Base-by-base conservation (phyloP, 2,888 invertebrate species). In the Dryomyza anilis region DNA sequence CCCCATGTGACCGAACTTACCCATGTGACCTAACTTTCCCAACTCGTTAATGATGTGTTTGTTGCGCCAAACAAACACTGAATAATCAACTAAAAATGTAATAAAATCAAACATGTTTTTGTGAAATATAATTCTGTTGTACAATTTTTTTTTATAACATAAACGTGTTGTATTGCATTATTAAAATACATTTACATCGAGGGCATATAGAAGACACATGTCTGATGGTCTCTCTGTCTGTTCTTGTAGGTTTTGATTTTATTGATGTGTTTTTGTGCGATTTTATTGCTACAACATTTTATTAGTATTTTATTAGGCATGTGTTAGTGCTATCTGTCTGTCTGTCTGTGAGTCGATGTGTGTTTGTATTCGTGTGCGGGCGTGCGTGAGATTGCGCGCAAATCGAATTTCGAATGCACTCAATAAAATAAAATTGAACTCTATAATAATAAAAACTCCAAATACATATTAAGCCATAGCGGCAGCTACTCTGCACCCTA, bases 151-250 rank as follows among this genome's bases (percentile, higher is more conserved):
- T n/a, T n/a, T n/a, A n/a, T n/a, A n/a, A n/a, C n/a, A n/a, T n/a
- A n/a, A n/a, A n/a, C n/a, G n/a, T n/a, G n/a, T n/a, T n/a, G n/a
- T n/a, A n/a, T 53, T 64, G 60, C 66, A 67, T 61, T 64, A 60
- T 67, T 61, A 61, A 67, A 61, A 52, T 55, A 57, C 60, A 39
- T 63, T n/a, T n/a, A n/a, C n/a, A n/a, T n/a, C n/a, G n/a, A n/a
- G n/a, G n/a, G n/a, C n/a, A n/a, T n/a, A n/a, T n/a, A n/a, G n/a
- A n/a, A n/a, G n/a, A n/a, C n/a, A n/a, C n/a, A n/a, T n/a, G n/a
- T n/a, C n/a, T n/a, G n/a, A n/a, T n/a, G n/a, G n/a, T n/a, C n/a
- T n/a, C n/a, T n/a, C n/a, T n/a, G 56, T 55, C 25, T 68, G 53
- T 64, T 50, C 56, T 39, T 33, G 61, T 33, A 8, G 25, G 48